These are phyloP conservation scores for Candidula unifasciata DNA, from an alignment of 2,888 invertebrate species.

Conservation along the genomic window DNA sequence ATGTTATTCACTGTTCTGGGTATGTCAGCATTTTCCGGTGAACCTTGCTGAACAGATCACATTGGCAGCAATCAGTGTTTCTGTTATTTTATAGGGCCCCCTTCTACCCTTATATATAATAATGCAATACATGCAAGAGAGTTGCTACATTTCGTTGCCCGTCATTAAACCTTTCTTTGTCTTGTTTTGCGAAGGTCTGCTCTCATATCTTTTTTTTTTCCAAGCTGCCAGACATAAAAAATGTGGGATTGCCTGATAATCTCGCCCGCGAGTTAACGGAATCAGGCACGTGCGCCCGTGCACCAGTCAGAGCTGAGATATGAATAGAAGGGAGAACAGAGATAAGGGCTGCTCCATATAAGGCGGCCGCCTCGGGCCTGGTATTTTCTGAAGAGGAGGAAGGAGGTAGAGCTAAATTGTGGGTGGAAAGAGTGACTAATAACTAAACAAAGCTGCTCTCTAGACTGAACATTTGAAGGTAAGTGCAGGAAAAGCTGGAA, in stretches of 20 bases:
- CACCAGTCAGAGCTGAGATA: slow-evolving; percentile 9
- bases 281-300: neutral
- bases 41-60: too few species aligned
- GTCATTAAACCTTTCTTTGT: neutral
- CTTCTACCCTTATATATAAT: neutral
- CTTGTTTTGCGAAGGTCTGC: neutral
- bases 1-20: neutral
- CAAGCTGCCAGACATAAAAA: too few species aligned
- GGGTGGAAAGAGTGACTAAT: slow-evolving; percentile 20
- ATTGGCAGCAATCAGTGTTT: too few species aligned
- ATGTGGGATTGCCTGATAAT: slow-evolving; percentile 5
- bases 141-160: neutral
- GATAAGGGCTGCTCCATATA: slow-evolving; percentile 43
- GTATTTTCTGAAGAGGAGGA: neutral
- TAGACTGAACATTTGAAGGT: too few species aligned
- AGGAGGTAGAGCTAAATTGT: neutral
- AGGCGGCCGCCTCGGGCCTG: slow-evolving; percentile 12
- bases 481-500: too few species aligned
- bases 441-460: slow-evolving; percentile 14
- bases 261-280: neutral
- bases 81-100: neutral
- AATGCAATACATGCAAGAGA: neutral
- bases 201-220: neutral
- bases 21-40: neutral
- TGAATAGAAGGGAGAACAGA: slow-evolving; percentile 36